Conservation (phyloP, 2,113 vertebrate species). For the Myiagra hebetior region DNA sequence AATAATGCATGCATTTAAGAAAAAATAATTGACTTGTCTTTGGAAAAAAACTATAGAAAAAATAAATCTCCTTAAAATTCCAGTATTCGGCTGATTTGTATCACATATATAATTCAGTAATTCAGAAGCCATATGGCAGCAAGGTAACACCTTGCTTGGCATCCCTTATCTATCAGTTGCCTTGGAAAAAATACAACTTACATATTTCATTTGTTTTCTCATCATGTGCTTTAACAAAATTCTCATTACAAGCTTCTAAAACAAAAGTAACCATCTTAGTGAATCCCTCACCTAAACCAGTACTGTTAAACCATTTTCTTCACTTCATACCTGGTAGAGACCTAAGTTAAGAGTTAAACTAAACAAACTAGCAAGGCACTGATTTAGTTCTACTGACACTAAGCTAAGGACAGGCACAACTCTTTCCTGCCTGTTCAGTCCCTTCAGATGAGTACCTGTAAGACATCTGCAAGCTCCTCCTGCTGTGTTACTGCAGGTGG, state of each 20-base stretch:
- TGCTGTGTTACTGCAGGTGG: fast-evolving
- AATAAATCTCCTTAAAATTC: neutral
- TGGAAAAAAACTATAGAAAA: neutral
- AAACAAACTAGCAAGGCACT: fast-evolving
- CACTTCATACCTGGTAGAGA: neutral
- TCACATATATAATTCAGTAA: neutral
- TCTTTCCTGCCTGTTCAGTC: neutral
- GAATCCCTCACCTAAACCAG: neutral
- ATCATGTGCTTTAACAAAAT: neutral
- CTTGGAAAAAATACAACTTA: neutral
- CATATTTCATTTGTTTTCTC: neutral
- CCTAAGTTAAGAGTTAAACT: neutral
- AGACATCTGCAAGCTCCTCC: fast-evolving
- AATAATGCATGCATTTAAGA: neutral
- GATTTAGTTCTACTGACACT: neutral
- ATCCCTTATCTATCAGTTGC: neutral
- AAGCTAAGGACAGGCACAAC: neutral
- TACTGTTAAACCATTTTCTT: neutral
- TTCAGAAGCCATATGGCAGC: neutral
- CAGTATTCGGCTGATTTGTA: neutral
- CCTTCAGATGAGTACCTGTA: neutral
- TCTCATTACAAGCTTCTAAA: neutral
- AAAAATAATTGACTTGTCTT: neutral
- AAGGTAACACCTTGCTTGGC: neutral
- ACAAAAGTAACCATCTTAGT: neutral